Percentiles rank a stretch among this genome's conserved stretches.
Evolutionary conservation across 2,797 vertebrate genomes (phyloP).

Genomic region (Hypotaenidia philippensis): DNA sequence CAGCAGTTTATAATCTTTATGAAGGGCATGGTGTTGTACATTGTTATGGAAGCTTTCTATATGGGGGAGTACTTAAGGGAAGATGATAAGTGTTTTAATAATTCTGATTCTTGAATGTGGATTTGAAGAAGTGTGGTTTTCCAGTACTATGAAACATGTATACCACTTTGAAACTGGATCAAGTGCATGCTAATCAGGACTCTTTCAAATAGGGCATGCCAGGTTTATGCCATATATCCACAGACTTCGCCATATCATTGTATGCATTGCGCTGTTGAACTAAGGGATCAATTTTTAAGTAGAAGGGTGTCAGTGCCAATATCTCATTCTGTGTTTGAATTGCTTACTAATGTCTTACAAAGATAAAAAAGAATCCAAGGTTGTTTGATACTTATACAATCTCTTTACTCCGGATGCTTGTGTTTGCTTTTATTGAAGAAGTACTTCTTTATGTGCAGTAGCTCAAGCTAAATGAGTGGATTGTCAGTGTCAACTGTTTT

Average conservation of each 20-base stretch:
- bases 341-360: background rate
- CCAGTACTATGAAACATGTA: background rate
- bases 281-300: background rate
- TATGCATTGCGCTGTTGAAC: background rate
- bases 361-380: background rate
- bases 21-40: background rate
- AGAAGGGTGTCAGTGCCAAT: background rate
- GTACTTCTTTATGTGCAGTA: conserved; percentile 5
- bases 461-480: background rate
- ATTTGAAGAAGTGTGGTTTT: background rate
- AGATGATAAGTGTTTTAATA: background rate
- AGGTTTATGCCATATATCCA: background rate
- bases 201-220: background rate
- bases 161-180: background rate
- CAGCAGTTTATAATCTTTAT: background rate
- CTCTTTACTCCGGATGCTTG: background rate
- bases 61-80: background rate
- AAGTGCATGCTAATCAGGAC: background rate
- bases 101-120: background rate
- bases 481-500: conserved; percentile 37
- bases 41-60: background rate
- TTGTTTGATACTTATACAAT: background rate
- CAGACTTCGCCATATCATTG: background rate
- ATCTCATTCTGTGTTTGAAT: background rate
- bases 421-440: conserved; percentile 24